phyloP scores from a whole-genome alignment of 2,113 vertebrate genomes.

The Piprites chloris region DNA sequence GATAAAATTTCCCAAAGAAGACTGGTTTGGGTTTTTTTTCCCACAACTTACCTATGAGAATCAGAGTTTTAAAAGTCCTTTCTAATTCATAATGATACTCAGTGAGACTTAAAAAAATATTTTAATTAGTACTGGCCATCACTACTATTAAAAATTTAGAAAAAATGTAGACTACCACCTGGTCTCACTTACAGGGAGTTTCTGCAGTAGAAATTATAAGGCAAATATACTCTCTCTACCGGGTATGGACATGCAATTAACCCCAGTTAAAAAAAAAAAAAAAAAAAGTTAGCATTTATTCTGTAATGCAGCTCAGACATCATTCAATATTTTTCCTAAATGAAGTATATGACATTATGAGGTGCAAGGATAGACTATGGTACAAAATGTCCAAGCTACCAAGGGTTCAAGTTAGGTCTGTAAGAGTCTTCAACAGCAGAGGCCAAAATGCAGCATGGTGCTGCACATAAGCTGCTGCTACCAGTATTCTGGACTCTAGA shows the following conservation, averaged over 20 bases:
- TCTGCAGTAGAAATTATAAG: background rate
- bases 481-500: background rate
- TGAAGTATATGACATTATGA: background rate
- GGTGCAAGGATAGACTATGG: background rate
- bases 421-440: background rate
- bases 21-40: background rate
- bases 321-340: background rate
- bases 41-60: rapidly evolving
- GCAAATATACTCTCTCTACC: background rate
- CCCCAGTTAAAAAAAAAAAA: background rate
- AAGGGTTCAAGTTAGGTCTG: background rate
- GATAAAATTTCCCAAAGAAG: background rate
- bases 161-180: background rate
- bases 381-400: background rate
- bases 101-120: background rate
- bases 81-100: background rate
- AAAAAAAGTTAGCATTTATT: background rate
- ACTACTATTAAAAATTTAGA: background rate
- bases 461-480: background rate
- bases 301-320: background rate
- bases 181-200: background rate
- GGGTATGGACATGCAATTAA: background rate
- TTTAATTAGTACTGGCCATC: background rate
- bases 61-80: background rate
- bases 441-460: background rate